These are phyloP conservation scores for Thermophis baileyi DNA, from an alignment of 2,113 vertebrate species.

Conservation along the genomic window DNA sequence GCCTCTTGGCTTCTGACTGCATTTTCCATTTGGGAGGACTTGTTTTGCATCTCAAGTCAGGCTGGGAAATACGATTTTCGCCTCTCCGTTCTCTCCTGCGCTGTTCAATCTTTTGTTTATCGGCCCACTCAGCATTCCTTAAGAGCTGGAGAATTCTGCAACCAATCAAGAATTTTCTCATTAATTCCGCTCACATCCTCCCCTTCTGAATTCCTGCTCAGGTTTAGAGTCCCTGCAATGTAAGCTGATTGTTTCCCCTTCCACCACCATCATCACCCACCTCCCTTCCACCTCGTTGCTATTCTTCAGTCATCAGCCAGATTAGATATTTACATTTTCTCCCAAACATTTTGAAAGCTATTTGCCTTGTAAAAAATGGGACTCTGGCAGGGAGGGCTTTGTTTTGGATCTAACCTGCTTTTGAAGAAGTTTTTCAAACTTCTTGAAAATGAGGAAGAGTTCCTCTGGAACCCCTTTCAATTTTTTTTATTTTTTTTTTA, in stretches of 20 bases:
- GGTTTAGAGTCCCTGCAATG: background rate
- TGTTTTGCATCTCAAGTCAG: background rate
- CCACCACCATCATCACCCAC: background rate
- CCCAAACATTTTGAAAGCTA: background rate
- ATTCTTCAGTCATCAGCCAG: background rate
- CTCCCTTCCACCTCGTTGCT: rapidly evolving
- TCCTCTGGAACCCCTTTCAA: background rate
- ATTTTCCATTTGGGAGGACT: background rate
- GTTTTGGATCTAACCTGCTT: background rate
- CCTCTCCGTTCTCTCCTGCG: background rate
- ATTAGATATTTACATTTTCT: slow-evolving; percentile 13
- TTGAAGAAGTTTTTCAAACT: background rate
- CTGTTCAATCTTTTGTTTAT: background rate
- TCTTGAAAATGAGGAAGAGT: background rate
- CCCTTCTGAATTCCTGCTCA: background rate
- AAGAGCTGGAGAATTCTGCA: background rate
- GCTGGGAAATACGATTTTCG: background rate
- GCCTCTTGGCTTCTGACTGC: background rate
- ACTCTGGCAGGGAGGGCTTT: background rate
- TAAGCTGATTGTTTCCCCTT: background rate
- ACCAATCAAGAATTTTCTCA: background rate
- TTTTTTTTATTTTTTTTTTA: background rate
- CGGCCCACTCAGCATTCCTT: background rate
- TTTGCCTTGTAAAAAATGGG: background rate
- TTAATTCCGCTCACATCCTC: background rate